Evolutionary conservation across 1,140 invertebrate species (phyloP), one percentile per base, ranked within the genome.

Genomic region (Drosophila truncata): DNA sequence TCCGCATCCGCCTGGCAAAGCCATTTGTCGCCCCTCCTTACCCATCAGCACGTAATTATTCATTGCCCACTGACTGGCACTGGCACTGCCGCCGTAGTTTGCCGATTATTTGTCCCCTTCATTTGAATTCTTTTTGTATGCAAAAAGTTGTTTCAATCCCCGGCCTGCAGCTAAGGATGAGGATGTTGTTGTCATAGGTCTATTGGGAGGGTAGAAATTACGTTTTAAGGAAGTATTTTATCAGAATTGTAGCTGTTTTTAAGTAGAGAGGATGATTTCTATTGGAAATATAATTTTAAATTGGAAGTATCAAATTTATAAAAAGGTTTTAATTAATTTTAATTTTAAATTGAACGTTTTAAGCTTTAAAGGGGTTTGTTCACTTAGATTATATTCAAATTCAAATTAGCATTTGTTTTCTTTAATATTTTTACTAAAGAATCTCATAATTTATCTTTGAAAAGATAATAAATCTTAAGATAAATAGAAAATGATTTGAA

Each of bases 1-100:
- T 87, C 84, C 83, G 84, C 84, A 87, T 87, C 83, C 83, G 84
- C 81, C 86, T 88, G 84, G 54, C 80, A 79, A 83, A 88, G 84
- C 87, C 84, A 88, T 86, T 86, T 86, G 82, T 84, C 70, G 77
- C 67, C 67, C 82, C 70, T 69, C 70, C 64, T 62, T 54, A 54
- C 29, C 47, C 46, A 54, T 69, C 37, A 29, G 37, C 58, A 35
- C 46, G 76, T 67, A 62, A 73, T 81, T 82, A 82, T 81, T 58
- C 64, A 72, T 72, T 70, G 66, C 54, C 33, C 10, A 33, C 31
- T 33, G 31, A 33, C 31, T 31, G 65, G 6, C 27, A 57, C 67
- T 71, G 65, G 20, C 47, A 49, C 47, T 31, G 47, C 8, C 46
- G 16, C 25, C 50, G 65, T 64, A 29, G 27, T 29, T 29, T 37